Percentiles rank a stretch among this genome's conserved stretches.
Conservation (phyloP, 2,113 vertebrate species). For the Labeo catla region DNA sequence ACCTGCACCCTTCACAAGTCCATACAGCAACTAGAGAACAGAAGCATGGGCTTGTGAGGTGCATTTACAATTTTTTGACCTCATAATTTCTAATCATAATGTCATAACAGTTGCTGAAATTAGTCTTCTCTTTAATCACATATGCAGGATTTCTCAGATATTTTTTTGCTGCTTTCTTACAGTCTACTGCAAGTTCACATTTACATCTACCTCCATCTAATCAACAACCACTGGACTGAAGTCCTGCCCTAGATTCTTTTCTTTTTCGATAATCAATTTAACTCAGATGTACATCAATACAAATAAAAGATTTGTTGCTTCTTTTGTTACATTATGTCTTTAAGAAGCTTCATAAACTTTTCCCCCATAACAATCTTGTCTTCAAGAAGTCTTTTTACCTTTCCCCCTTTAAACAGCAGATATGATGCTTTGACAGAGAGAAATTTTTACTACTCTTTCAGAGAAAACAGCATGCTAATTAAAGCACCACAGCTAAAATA, state of each 20-base stretch:
- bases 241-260: background rate
- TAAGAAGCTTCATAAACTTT: background rate
- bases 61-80: background rate
- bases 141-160: background rate
- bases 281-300: background rate
- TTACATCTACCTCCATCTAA: background rate
- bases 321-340: background rate
- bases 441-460: background rate
- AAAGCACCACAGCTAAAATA: background rate
- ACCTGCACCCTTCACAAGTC: background rate
- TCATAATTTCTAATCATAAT: background rate
- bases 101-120: too few relatives aligned
- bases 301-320: background rate
- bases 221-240: background rate
- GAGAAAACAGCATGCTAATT: background rate
- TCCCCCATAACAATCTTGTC: background rate
- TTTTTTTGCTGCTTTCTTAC: background rate
- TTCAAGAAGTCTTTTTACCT: background rate
- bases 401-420: background rate
- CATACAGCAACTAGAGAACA: background rate
- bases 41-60: background rate
- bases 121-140: background rate
- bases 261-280: background rate
- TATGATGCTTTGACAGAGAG: background rate
- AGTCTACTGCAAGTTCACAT: background rate